phyloP scores from a whole-genome alignment of 2,888 invertebrate species.

The Lasioglossum figueresi region DNA sequence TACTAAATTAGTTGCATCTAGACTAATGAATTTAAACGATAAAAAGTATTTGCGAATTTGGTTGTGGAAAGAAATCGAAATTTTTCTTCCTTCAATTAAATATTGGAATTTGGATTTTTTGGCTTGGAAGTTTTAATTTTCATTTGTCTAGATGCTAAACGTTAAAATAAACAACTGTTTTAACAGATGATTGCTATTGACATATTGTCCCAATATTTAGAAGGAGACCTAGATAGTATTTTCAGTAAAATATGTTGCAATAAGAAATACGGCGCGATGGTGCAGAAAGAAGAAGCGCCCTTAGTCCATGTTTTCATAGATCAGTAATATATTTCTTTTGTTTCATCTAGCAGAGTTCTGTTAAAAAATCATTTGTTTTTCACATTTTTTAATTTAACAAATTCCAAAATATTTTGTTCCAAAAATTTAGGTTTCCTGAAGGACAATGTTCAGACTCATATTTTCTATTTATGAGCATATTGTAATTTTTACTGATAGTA shows the following conservation, averaged over 20 bases:
- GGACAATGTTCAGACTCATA: background rate
- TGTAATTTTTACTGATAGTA: background rate
- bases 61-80: background rate
- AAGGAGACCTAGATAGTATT: slow-evolving; percentile 4
- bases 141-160: background rate
- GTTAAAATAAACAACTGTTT: background rate
- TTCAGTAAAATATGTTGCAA: background rate
- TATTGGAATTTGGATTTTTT: background rate
- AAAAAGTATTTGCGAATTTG: background rate
- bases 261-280: slow-evolving; percentile 53
- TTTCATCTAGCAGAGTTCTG: background rate
- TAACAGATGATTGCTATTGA: slow-evolving; percentile 14
- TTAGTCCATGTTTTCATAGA: slow-evolving; percentile 63
- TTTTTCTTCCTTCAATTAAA: background rate
- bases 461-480: background rate
- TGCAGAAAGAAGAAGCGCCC: slow-evolving; percentile 69
- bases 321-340: slow-evolving; percentile 7
- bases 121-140: background rate
- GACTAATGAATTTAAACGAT: background rate
- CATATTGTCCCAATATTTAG: background rate
- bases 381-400: background rate
- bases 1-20: background rate
- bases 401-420: background rate
- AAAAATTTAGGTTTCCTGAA: slow-evolving; percentile 3
- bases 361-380: background rate